Base-by-base conservation (phyloP, 35 echinoderm and acorn worm species). In the Antedon bifida region DNA sequence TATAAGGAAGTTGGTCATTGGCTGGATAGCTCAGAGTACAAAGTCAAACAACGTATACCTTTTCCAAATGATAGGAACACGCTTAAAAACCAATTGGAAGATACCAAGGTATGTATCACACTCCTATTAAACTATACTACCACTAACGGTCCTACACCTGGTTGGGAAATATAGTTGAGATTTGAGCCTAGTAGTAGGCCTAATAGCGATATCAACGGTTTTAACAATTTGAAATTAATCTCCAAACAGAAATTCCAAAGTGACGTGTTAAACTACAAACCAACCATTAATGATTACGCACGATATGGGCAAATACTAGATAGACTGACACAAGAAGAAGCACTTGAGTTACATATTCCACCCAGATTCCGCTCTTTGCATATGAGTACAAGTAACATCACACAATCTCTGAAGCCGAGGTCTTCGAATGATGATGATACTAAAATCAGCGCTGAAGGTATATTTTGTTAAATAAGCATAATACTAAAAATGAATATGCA, bases 211-310 rank as follows among this genome's bases (percentile, higher is more conserved):
- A n/a, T n/a, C n/a, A n/a, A n/a, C n/a, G n/a, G n/a, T n/a, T n/a
- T n/a, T n/a, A n/a, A n/a, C n/a, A n/a, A 7, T 42, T 42, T 42
- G 38, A 42, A 42, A 14, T 7, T 42, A 14, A 42, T 7, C 14
- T 42, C 14, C 38, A 28, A 30, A 26, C 88, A 97, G 94, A 91
- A 91, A 42, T 92, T 99, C 88, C 88, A 90, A 78, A 82, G 39
- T 36, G 95, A 99, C 11, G 91, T 99, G 29, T 88, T 90, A 34
- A 88, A 87, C 82, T 92, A 92, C 88, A 99, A 93, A 46, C 95
- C 95, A 10, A 92, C 83, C 77, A 87, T 93, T 14, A 85, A 79
- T n/a, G 93, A 96, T 26, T 91, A 96, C 75, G 75, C 77, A 42
- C 79, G 93, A 23, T 82, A 89, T 1, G 93, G 93, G 10, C 87